A percentile compares a stretch with the other conserved stretches of the same genome.
Conservation (phyloP, 2,113 vertebrate genomes). For the Mormoops blainvillei region DNA sequence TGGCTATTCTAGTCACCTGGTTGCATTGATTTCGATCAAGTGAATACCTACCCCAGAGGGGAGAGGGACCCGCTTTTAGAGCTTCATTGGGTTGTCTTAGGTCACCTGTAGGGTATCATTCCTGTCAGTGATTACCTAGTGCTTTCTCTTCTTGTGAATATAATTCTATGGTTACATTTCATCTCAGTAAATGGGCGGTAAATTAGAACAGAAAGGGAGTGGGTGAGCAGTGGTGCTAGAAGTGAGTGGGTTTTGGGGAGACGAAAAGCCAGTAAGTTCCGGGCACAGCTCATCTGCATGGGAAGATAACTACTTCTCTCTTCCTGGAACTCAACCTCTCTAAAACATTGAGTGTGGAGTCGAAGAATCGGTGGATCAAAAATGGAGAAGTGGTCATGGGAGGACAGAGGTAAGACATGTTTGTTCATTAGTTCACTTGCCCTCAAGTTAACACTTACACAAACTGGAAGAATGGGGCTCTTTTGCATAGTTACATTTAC, state of each 20-base stretch:
- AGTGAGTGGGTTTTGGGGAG: not conserved
- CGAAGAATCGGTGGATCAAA: not conserved
- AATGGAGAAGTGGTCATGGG: not conserved
- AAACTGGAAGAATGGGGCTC: not conserved
- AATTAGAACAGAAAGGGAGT: not conserved
- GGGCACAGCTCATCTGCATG: not conserved
- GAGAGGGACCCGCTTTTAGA: not conserved
- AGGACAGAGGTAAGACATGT: not conserved
- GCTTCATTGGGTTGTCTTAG: not conserved
- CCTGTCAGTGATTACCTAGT: not conserved
- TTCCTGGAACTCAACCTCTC: not conserved
- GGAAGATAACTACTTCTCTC: not conserved
- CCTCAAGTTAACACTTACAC: not conserved
- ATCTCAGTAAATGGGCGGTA: not conserved
- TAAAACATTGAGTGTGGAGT: not conserved
- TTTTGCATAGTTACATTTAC: not conserved
- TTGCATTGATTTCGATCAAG: not conserved
- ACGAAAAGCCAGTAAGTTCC: not conserved
- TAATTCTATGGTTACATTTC: not conserved
- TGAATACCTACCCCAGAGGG: not conserved
- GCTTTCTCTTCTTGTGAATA: not conserved
- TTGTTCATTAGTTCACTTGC: not conserved
- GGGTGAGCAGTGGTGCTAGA: not conserved
- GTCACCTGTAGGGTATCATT: not conserved
- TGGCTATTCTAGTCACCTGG: not conserved